Evolutionary conservation across 64 coral and sea anemone species (phyloP).

Genomic region (Cladopsammia gracilis): DNA sequence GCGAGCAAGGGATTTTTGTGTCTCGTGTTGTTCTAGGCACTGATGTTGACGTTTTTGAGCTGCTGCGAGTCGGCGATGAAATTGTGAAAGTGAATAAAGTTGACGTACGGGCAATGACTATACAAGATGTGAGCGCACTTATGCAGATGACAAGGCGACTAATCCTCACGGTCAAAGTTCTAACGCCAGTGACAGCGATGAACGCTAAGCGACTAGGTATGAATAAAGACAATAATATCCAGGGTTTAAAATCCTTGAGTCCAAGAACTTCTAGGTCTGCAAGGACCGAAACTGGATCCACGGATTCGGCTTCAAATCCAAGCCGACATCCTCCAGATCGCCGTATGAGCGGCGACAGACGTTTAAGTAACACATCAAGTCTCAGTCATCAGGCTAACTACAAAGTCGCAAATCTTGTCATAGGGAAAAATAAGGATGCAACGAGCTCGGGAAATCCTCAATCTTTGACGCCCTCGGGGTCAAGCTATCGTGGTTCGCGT

Average conservation of each 20-base stretch:
- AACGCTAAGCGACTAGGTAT: slow-evolving; percentile 29
- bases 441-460: slow-evolving; percentile 62
- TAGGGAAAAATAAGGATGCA: slow-evolving; percentile 91
- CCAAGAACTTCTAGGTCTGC: slow-evolving; percentile 50
- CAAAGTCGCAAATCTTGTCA: slow-evolving; percentile 97
- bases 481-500: slow-evolving; percentile 37
- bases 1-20: slow-evolving; percentile 95
- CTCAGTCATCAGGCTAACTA: slow-evolving; percentile 94
- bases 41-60: slow-evolving; percentile 97
- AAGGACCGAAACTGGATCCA: slow-evolving; percentile 43
- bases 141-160: slow-evolving; percentile 98
- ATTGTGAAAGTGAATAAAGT: slow-evolving; percentile 98
- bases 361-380: slow-evolving; percentile 55
- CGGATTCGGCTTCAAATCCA: slow-evolving; percentile 65
- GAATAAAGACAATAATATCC: slow-evolving; percentile 45
- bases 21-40: slow-evolving; percentile 97
- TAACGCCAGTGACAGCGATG: slow-evolving; percentile 85
- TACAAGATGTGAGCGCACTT: slow-evolving; percentile 97
- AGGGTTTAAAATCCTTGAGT: slow-evolving; percentile 34
- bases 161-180: slow-evolving; percentile 95
- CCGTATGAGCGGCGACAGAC: slow-evolving; percentile 33
- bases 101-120: slow-evolving; percentile 91
- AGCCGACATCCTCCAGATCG: slow-evolving; percentile 45
- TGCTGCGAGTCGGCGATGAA: slow-evolving; percentile 97
- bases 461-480: slow-evolving; percentile 56